Evolutionary conservation across 2,888 invertebrate genomes (phyloP).

Genomic region (Eristalis pertinax): DNA sequence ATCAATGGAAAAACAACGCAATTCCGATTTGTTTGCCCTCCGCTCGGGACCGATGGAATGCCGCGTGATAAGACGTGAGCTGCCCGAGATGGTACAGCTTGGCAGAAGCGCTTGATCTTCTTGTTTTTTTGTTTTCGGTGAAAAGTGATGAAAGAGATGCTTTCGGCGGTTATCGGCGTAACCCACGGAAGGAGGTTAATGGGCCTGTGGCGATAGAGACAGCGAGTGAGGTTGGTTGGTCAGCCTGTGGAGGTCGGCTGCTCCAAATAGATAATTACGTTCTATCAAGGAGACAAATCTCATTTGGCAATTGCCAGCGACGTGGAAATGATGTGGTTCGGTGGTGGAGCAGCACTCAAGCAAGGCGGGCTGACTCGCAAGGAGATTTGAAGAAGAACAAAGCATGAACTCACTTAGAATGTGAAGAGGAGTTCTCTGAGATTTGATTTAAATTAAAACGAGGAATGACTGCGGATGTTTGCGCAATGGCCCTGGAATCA

Average conservation of each 20-base stretch:
- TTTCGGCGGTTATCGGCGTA: background rate
- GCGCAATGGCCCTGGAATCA: too few relatives aligned
- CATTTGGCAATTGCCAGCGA: background rate
- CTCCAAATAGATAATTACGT: background rate
- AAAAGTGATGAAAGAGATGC: background rate
- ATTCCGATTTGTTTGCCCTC: conserved; percentile 38
- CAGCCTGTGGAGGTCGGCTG: background rate
- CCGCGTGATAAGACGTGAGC: conserved; percentile 13
- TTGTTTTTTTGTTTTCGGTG: background rate
- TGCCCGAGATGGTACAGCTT: background rate
- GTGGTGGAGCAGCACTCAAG: too few relatives aligned
- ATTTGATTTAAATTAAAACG: too few relatives aligned
- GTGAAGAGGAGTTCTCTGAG: too few relatives aligned
- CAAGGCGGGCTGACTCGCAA: too few relatives aligned
- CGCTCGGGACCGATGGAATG: background rate
- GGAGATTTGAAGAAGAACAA: too few relatives aligned
- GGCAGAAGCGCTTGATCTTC: background rate
- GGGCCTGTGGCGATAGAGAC: background rate
- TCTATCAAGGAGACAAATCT: background rate
- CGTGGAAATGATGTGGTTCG: too few relatives aligned
- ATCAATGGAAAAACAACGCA: conserved; percentile 45
- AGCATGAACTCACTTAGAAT: too few relatives aligned
- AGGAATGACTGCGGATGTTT: too few relatives aligned
- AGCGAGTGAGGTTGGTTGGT: background rate
- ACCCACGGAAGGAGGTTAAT: background rate